phyloP scores from a whole-genome alignment of 2,888 invertebrate genomes.

The Ochropacha duplaris region DNA sequence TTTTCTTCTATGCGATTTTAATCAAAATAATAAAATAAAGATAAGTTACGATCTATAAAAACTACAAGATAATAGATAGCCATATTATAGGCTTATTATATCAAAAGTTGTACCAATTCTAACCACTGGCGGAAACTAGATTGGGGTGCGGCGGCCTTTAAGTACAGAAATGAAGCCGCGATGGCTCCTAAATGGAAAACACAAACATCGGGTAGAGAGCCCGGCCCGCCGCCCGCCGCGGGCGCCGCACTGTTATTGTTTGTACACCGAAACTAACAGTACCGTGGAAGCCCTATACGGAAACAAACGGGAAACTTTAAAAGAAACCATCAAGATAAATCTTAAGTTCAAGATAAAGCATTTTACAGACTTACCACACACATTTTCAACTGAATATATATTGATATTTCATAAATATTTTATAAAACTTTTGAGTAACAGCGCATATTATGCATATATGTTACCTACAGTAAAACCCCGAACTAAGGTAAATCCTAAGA shows the following conservation, averaged over 20 bases:
- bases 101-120: conserved; percentile 2
- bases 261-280: conserved; percentile 68
- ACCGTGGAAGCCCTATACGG: conserved; percentile 35
- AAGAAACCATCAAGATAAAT: conserved; percentile 48
- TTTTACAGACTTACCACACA: conserved; percentile 10
- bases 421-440: background rate
- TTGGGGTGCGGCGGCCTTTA: conserved; percentile 24
- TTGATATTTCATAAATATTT: too few species aligned
- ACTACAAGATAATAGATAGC: background rate
- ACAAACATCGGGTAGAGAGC: conserved; percentile 62
- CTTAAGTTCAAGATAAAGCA: conserved; percentile 20
- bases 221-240: conserved; percentile 51
- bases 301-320: conserved; percentile 47
- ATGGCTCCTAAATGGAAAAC: conserved; percentile 69
- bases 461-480: too few species aligned
- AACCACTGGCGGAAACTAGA: conserved; percentile 32
- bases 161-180: conserved; percentile 56
- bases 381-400: background rate
- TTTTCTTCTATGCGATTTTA: too few species aligned
- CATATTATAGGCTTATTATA: background rate
- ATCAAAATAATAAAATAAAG: background rate
- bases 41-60: background rate
- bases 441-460: too few species aligned
- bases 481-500: too few species aligned
- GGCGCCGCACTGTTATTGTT: conserved; percentile 75